phyloP scores from a whole-genome alignment of 2,113 vertebrate genomes.

The Andinoacara biseriatus region DNA sequence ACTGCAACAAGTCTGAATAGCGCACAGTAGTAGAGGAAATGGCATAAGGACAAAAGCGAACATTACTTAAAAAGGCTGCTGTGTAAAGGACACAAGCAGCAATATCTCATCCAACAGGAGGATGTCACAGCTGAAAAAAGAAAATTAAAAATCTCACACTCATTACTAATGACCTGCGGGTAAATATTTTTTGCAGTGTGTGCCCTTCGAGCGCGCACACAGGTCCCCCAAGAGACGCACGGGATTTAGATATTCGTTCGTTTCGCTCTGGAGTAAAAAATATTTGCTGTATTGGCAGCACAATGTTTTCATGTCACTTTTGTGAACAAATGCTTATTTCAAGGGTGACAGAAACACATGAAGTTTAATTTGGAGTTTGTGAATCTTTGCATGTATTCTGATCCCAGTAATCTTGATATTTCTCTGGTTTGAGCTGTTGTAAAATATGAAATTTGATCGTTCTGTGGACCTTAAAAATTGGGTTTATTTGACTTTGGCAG shows the following conservation, averaged over 20 bases:
- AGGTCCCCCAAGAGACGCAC: conserved; percentile 33
- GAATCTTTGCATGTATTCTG: too few species aligned
- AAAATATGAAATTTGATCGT: too few species aligned
- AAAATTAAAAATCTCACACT: conserved; percentile 10
- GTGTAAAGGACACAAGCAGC: not conserved
- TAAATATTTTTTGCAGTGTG: conserved; percentile 54
- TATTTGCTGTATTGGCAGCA: not conserved
- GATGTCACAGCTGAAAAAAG: not conserved
- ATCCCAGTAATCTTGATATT: too few species aligned
- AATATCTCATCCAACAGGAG: not conserved
- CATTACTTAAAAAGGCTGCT: not conserved
- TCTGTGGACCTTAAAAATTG: too few species aligned
- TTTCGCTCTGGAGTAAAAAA: conserved; percentile 2
- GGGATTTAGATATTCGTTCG: conserved; percentile 3
- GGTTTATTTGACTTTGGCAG: not conserved
- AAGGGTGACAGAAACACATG: too few species aligned
- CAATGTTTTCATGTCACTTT: not conserved
- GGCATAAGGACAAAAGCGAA: not conserved
- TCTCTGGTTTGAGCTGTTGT: too few species aligned
- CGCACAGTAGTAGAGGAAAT: not conserved
- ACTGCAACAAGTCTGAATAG: conserved; percentile 9
- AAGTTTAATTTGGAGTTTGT: not conserved
- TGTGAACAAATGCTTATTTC: not conserved
- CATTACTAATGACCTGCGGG: not conserved
- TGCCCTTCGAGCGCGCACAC: conserved; percentile 40